Evolutionary conservation across 53 echinoderm and acorn worm species (phyloP), one percentile per base, ranked within the genome.

Genomic region (Antedon mediterranea): DNA sequence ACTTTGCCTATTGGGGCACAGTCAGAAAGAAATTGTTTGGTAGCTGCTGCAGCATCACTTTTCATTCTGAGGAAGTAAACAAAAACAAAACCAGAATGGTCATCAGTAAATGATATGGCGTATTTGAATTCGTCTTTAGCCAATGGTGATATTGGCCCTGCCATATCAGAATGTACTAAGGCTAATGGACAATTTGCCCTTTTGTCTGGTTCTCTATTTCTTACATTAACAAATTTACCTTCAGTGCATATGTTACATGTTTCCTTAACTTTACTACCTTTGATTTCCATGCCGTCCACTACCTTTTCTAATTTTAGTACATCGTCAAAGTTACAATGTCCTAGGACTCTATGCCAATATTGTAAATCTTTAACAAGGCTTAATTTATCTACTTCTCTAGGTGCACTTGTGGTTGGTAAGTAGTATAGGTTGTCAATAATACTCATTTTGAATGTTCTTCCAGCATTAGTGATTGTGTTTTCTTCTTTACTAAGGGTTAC

Each of bases 91-190:
- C 74, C 74, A 14, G 74, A 13, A 32, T 28, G 29, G 29, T 73
- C 74, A 73, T 73, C 74, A 23, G 23, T 23, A 73, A 73, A 73
- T 29, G 29, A 73, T 31, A 73, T 14, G 29, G 74, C 28, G 29
- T 73, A 73, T 73, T 73, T 73, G 30, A 28, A 73, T 29, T 30
- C 74, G 29, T 73, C 74, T 73, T 32, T 73, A 31, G 74, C 6
- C 14, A 73, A 3, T 31, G 74, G 74, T 13, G 23, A 29, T 31
- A 73, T 73, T 1, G 30, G 9, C 74, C 74, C 74, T 73, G 74
- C 23, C 32, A 73, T 29, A 29, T 73, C 74, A 29, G 29, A 73
- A 32, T 73, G 74, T 28, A 73, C 30, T 3, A 73, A 73, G 8
- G 23, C 74, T 20, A 73, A 13, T 31, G 74, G 28, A 14, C 32